These are phyloP conservation scores for Chrysotoxum bicinctum DNA, from an alignment of 2,888 invertebrate species.

Conservation along the genomic window DNA sequence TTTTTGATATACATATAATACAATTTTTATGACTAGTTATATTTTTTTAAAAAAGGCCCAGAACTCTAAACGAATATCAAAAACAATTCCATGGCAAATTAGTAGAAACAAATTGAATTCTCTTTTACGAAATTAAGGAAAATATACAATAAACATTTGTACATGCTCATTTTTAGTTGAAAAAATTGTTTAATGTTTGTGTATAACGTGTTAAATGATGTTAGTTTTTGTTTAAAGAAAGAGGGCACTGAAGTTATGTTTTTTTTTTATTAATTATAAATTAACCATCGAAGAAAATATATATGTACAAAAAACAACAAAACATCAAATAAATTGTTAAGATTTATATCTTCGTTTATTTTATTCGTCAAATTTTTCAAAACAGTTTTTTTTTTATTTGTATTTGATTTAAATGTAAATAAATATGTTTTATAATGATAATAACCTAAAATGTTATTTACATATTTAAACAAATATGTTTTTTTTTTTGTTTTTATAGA, in stretches of 20 bases:
- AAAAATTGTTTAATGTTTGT: slow-evolving; percentile 28
- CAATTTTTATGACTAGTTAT: slow-evolving; percentile 33
- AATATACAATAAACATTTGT: slow-evolving; percentile 62
- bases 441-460: slow-evolving; percentile 68
- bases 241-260: slow-evolving; percentile 63
- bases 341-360: slow-evolving; percentile 65
- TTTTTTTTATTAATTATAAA: slow-evolving; percentile 27
- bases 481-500: slow-evolving; percentile 4
- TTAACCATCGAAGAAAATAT: slow-evolving; percentile 41
- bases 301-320: slow-evolving; percentile 52
- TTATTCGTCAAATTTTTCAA: slow-evolving; percentile 65
- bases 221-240: slow-evolving; percentile 62
- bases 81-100: slow-evolving; percentile 54
- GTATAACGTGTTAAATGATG: slow-evolving; percentile 58
- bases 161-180: slow-evolving; percentile 61
- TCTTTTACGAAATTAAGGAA: slow-evolving; percentile 36
- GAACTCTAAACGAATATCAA: slow-evolving; percentile 68
- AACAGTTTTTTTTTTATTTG: slow-evolving; percentile 58
- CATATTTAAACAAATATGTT: slow-evolving; percentile 68
- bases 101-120: slow-evolving; percentile 35
- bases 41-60: slow-evolving; percentile 65
- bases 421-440: slow-evolving; percentile 47
- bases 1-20: slow-evolving; percentile 53
- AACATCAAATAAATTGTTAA: slow-evolving; percentile 70
- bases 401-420: slow-evolving; percentile 65